phyloP scores from a whole-genome alignment of 2,888 invertebrate genomes.

The Leptogaster cylindrica region DNA sequence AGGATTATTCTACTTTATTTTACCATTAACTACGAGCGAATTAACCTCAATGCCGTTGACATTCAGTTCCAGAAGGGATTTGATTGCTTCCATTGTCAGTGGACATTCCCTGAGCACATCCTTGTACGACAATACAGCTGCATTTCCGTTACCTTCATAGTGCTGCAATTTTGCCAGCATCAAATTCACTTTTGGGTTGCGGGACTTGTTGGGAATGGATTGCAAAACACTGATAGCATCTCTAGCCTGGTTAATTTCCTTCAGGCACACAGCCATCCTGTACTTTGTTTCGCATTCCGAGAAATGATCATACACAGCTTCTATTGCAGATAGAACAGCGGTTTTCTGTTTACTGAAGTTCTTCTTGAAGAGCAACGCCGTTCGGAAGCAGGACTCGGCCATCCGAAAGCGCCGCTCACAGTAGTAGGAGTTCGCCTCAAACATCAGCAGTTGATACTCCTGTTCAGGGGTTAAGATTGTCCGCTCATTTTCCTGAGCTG shows the following conservation, averaged over 20 bases:
- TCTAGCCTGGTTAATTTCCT: conserved; percentile 69
- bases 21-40: conserved; percentile 71
- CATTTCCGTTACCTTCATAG: conserved; percentile 72
- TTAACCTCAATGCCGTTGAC: conserved; percentile 77
- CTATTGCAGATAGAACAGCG: conserved; percentile 52
- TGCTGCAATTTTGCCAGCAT: conserved; percentile 76
- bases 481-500: conserved; percentile 70
- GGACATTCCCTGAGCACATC: conserved; percentile 80
- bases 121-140: conserved; percentile 77
- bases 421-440: conserved; percentile 74
- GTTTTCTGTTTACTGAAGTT: conserved; percentile 55
- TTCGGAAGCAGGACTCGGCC: conserved; percentile 72
- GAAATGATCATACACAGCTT: conserved; percentile 55
- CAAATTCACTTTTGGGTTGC: conserved; percentile 78
- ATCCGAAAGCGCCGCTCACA: conserved; percentile 70
- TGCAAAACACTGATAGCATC: conserved; percentile 63
- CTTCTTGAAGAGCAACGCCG: conserved; percentile 64
- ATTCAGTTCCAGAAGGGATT: conserved; percentile 74
- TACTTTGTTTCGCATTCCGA: conserved; percentile 74
- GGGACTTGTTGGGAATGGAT: conserved; percentile 67
- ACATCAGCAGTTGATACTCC: conserved; percentile 71
- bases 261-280: conserved; percentile 73
- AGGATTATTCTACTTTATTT: too few species aligned
- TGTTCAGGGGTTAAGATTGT: conserved; percentile 62
- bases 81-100: conserved; percentile 76